These are phyloP conservation scores for Umimayanthus chanpuru DNA, from an alignment of 92 coral and sea anemone genomes.

Conservation along the genomic window DNA sequence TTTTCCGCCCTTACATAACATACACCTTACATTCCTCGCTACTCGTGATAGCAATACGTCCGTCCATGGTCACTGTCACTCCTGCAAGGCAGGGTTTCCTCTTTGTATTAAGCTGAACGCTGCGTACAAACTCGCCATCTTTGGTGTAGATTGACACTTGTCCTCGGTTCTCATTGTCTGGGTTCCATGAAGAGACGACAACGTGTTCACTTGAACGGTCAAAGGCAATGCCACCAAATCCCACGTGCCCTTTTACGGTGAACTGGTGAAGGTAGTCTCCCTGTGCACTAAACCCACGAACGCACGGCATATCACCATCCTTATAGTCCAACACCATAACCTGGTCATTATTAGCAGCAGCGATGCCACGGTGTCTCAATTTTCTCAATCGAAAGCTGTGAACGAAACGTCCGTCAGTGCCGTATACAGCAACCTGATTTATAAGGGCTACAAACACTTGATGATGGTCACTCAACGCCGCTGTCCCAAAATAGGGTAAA, in stretches of 20 bases:
- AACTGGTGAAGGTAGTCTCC: constrained; percentile 42
- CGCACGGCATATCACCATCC: neutral
- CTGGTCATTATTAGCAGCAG: constrained; percentile 25
- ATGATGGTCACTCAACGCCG: neutral
- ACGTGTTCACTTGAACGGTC: constrained; percentile 38
- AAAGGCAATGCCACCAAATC: neutral
- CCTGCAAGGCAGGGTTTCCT: rapidly evolving
- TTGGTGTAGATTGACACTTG: too few relatives aligned
- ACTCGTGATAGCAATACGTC: constrained; percentile 9
- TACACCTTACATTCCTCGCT: neutral
- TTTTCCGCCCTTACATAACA: constrained; percentile 11
- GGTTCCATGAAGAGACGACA: constrained; percentile 15
- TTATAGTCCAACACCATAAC: constrained; percentile 25
- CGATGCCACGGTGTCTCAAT: neutral
- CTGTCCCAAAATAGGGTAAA: neutral
- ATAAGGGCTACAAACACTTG: neutral
- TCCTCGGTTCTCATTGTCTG: too few relatives aligned
- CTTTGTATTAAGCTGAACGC: neutral
- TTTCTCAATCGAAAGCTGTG: constrained; percentile 14
- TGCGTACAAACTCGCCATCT: too few relatives aligned
- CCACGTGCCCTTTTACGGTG: neutral
- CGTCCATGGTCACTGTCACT: constrained; percentile 15
- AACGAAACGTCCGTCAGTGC: constrained; percentile 12
- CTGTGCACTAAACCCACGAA: constrained; percentile 39
- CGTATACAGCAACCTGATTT: neutral